These are phyloP conservation scores for Struthio camelus DNA, from an alignment of 2,113 vertebrate species.

Conservation along the genomic window DNA sequence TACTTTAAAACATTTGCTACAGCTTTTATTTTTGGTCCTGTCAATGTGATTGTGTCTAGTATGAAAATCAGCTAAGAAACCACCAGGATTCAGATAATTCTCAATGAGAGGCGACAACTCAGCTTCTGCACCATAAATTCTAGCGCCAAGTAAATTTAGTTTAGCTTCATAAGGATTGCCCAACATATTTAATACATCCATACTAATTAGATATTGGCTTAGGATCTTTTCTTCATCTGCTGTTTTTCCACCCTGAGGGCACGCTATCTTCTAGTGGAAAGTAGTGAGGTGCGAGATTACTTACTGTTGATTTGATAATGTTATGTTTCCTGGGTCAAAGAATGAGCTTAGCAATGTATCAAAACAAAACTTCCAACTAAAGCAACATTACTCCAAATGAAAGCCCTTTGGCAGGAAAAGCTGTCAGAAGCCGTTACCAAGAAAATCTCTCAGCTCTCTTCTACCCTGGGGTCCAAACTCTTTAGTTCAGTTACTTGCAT, in stretches of 20 bases:
- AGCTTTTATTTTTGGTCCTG: not conserved
- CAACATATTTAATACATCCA: not conserved
- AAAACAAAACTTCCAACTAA: not conserved
- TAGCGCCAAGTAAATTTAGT: not conserved
- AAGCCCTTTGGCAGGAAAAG: not conserved
- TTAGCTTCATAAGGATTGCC: not conserved
- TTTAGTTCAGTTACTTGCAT: not conserved
- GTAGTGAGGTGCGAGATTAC: rapidly evolving
- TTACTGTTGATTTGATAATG: rapidly evolving
- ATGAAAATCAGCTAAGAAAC: not conserved
- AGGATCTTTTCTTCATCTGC: not conserved
- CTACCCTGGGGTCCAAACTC: not conserved
- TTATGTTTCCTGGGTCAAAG: not conserved
- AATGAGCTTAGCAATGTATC: not conserved
- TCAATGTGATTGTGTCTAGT: too few species aligned
- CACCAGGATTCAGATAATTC: not conserved
- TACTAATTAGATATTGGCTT: not conserved
- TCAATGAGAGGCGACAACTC: not conserved
- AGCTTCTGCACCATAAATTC: not conserved
- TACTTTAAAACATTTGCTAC: not conserved
- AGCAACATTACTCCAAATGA: not conserved
- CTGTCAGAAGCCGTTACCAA: not conserved
- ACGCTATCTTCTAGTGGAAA: rapidly evolving
- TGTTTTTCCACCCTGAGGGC: not conserved
- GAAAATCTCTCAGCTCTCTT: not conserved